Base-by-base conservation (phyloP, 2,888 invertebrate genomes). In the Cacoxenus indagator region DNA sequence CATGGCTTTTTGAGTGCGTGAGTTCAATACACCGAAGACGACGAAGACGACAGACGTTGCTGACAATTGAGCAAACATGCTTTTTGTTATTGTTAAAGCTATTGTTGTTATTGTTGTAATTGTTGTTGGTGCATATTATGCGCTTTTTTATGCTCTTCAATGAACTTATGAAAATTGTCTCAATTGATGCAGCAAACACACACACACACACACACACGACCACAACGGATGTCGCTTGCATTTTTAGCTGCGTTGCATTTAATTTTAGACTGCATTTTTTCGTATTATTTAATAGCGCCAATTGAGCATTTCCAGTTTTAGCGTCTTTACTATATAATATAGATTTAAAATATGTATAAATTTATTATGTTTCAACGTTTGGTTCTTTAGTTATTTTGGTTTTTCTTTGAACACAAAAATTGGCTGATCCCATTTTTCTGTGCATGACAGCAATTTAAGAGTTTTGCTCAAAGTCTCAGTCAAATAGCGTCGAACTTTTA, bases 11-110 rank as follows among this genome's bases (percentile, higher is more conserved):
- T 62, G 64, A 59, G 64, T 72, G 71, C 77, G 73, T 73, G 73
- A 83, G 82, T 81, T 83, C 78, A 78, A 81, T 76, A 76, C 73
- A 75, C 75, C 75, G 57, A 74, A 68, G 73, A 72, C 48, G 71
- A 70, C 71, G 70, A 64, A 64, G 68, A 55, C 51, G 45, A 62
- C 4, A 3, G 27, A 24, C 48, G 26, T 4, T 11, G 8, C 31
- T 59, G 19, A 1, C 59, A 59, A 68, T 46, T 65, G 64, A 65
- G 43, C 45, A 61, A 29, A 24, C 4, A 55, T 61, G 19, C 31
- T 54, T 11, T 57, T 17, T 57, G 26, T 45, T 29, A 11, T 37
- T 51, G 48, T 51, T 51, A 19, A 17, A 19, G 48, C 22, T 19
- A 26, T 55, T 24, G 29, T 24, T 62, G 14, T 62, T 62, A 14